Evolutionary conservation across 2,797 vertebrate genomes (phyloP), one percentile per base, ranked within the genome.

Genomic region (Alectoris magna): DNA sequence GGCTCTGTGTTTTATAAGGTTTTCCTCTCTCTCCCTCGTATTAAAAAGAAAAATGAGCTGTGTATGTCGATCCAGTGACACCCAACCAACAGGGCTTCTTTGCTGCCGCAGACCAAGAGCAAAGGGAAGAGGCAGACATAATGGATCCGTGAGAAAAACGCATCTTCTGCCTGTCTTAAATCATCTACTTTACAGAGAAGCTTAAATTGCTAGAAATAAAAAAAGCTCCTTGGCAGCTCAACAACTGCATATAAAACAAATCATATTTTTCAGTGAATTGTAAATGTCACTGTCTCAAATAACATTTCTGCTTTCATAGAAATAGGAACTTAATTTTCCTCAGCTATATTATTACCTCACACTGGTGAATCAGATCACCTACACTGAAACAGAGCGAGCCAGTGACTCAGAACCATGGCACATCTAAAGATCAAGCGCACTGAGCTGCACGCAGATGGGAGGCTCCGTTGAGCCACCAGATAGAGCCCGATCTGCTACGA

Each of bases 81-180:
- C 94, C 85, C 88, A 91, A 71, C 69, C 62, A 60, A 53, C 39
- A 60, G 41, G 91, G 36, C 22, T 91, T 53, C 63, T 93, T 89
- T 7, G 17, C 79, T 73, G 73, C 84, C 86, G 31, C 71, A 95
- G 69, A 94, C 69, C 44, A 74, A 68, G 92, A 94, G 86, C 66
- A 81, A 90, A 75, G 70, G 55, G 77, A 93, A 95, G 91, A 96
- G 85, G 90, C 93, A 93, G 89, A 74, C 93, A 91, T 84, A 96
- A 96, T 87, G 91, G 87, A 95, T 95, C 87, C 68, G 91, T 89
- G 86, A 96, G 84, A 78, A 86, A 94, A 96, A 96, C 63, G 94
- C 93, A 96, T 95, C 94, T 96, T 92, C 87, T 96, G 89, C 95
- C 94, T 93, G 78, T 96, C 90, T 95, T 96, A 95, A 96, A 95